Percentiles rank a stretch among this genome's conserved stretches.
phyloP scores from a whole-genome alignment of 2,113 vertebrate species.

The Protobothrops mucrosquamatus region DNA sequence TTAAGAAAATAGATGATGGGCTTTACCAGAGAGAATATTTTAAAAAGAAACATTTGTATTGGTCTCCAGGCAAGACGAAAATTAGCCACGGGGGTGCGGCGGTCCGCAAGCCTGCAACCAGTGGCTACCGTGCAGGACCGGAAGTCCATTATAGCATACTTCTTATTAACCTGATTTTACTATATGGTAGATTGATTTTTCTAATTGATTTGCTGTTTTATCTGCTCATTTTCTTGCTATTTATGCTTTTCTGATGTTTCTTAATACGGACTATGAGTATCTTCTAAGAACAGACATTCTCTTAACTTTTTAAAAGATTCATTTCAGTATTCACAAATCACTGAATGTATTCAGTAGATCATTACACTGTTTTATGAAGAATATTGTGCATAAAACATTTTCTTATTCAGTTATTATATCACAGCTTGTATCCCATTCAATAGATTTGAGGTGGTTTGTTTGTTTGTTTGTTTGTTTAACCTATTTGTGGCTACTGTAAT shows the following conservation, averaged over 20 bases:
- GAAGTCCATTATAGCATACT: slow-evolving; percentile 30
- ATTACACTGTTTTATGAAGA: background rate
- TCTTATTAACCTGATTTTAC: slow-evolving; percentile 11
- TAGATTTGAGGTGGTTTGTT: background rate
- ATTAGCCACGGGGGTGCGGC: too few species aligned
- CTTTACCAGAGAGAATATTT: too few species aligned
- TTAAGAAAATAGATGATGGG: too few species aligned
- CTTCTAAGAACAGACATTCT: background rate
- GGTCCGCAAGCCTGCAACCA: too few species aligned
- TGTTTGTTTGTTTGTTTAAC: background rate
- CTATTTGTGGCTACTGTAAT: background rate
- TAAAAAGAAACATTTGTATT: too few species aligned
- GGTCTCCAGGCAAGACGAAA: too few species aligned
- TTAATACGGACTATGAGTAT: background rate
- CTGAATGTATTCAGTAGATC: background rate
- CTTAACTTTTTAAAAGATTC: background rate
- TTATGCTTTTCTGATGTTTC: slow-evolving; percentile 3
- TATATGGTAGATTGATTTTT: slow-evolving; percentile 41
- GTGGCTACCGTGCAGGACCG: too few species aligned
- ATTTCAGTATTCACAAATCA: background rate
- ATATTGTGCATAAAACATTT: background rate
- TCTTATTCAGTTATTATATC: background rate
- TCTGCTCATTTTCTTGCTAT: slow-evolving; percentile 11
- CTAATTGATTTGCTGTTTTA: background rate
- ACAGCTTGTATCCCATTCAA: background rate